phyloP scores from a whole-genome alignment of 2,888 invertebrate genomes.

The Oligia strigilis region DNA sequence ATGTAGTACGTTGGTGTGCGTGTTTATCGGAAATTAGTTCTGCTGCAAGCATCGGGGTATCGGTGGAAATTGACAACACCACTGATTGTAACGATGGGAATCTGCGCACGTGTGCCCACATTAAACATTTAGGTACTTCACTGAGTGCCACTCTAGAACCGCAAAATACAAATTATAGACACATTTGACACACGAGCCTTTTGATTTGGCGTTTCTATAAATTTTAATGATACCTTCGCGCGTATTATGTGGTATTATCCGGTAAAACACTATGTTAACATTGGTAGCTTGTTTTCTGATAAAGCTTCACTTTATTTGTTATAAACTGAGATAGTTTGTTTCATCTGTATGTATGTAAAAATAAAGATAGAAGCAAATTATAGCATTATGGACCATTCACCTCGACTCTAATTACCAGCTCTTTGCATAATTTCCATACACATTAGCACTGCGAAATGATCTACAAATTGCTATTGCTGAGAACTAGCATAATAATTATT shows the following conservation, averaged over 20 bases:
- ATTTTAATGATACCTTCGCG: constrained; percentile 73
- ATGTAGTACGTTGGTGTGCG: constrained; percentile 77
- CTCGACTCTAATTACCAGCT: constrained; percentile 85
- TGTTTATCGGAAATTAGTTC: constrained; percentile 89
- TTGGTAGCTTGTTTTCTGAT: constrained; percentile 27
- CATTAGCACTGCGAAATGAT: constrained; percentile 87
- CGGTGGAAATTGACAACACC: constrained; percentile 86
- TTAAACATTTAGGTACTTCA: constrained; percentile 81
- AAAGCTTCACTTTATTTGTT: constrained; percentile 39
- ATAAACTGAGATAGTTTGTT: constrained; percentile 51
- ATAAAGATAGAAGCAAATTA: constrained; percentile 81
- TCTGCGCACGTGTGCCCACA: constrained; percentile 82
- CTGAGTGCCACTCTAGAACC: constrained; percentile 74
- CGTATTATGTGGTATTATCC: constrained; percentile 61
- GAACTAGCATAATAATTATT: constrained; percentile 84
- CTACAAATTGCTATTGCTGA: constrained; percentile 85
- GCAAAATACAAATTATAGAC: constrained; percentile 82
- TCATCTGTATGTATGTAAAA: constrained; percentile 70
- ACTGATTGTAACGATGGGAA: constrained; percentile 85
- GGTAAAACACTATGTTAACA: constrained; percentile 38
- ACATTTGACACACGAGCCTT: constrained; percentile 71
- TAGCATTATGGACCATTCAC: constrained; percentile 83
- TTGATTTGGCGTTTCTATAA: constrained; percentile 74
- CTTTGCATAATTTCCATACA: constrained; percentile 87
- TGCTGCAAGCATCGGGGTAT: constrained; percentile 83